Evolutionary conservation across 2,888 invertebrate species (phyloP).

Genomic region (Volucella inanis): DNA sequence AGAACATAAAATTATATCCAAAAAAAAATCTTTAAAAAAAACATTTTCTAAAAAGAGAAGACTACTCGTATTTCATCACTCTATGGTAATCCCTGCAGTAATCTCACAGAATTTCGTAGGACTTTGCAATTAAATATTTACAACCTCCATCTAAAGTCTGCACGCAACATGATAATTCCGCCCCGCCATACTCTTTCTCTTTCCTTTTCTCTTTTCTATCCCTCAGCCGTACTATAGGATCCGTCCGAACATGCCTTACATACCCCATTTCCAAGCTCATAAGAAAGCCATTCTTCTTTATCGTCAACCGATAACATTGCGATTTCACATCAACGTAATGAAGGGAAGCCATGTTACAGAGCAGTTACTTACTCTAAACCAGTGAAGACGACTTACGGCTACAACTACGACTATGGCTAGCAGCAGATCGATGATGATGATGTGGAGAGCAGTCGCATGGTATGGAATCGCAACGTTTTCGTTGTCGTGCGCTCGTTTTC

Average conservation of each 20-base stretch:
- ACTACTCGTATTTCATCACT: not conserved
- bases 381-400: conserved; percentile 32
- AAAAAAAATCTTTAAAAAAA: not conserved
- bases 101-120: conserved; percentile 16
- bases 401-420: conserved; percentile 1
- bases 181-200: not conserved
- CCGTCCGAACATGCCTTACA: conserved; percentile 51
- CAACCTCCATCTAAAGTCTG: conserved; percentile 7
- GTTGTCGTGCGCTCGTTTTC: conserved; percentile 51
- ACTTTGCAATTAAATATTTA: conserved; percentile 43
- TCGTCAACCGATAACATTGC: conserved; percentile 69
- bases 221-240: not conserved
- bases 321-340: conserved; percentile 65
- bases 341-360: conserved; percentile 55
- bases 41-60: not conserved
- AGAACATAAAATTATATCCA: too few relatives aligned
- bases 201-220: conserved; percentile 10
- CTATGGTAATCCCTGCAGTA: conserved; percentile 24
- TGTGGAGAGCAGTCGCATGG: conserved; percentile 38
- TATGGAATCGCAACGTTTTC: conserved; percentile 22
- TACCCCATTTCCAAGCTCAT: conserved; percentile 57
- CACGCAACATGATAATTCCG: conserved; percentile 20
- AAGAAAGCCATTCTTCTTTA: conserved; percentile 59
- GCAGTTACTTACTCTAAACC: conserved; percentile 26
- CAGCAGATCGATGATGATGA: conserved; percentile 57